A percentile compares a stretch with the other conserved stretches of the same genome.
phyloP scores from a whole-genome alignment of 30 jellyfish, hydroid and myxozoan species.

The Turritopsis dohrnii region DNA sequence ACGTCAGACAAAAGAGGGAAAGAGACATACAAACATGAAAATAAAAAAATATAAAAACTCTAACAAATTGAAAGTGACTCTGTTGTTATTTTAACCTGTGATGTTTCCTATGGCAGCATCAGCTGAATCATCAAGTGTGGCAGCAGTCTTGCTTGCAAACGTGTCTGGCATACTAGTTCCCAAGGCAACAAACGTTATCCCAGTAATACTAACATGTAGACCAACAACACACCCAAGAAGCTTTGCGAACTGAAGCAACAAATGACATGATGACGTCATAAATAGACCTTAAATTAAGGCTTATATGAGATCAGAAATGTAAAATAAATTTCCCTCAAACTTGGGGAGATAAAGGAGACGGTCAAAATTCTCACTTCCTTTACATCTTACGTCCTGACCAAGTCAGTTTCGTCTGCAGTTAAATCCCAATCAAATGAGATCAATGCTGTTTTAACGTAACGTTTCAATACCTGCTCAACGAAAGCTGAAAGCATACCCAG shows the following conservation, averaged over 20 bases:
- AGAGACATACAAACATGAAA: not conserved
- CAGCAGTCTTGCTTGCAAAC: conserved; percentile 84
- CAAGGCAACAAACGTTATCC: conserved; percentile 81
- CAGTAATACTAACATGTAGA: conserved; percentile 68
- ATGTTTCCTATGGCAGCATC: conserved; percentile 94
- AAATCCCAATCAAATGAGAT: no score
- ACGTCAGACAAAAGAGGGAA: not conserved
- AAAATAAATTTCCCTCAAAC: no score
- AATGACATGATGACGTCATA: no score
- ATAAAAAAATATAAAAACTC: no score
- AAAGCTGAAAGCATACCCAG: conserved; percentile 81
- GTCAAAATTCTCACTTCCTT: no score
- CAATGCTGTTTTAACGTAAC: no score
- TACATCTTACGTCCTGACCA: not conserved
- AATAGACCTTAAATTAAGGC: no score
- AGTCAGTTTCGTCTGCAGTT: not conserved
- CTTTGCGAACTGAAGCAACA: conserved; percentile 62
- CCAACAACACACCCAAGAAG: conserved; percentile 79
- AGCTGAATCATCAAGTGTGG: conserved; percentile 86
- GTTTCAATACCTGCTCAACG: conserved; percentile 82
- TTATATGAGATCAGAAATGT: no score
- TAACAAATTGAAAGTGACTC: not conserved
- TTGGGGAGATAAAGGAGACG: no score
- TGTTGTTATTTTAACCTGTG: conserved; percentile 52
- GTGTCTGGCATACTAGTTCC: conserved; percentile 99